A percentile compares a stretch with the other conserved stretches of the same genome.
Evolutionary conservation across 2,797 vertebrate genomes (phyloP).

Genomic region (Syngnathus rostellatus): DNA sequence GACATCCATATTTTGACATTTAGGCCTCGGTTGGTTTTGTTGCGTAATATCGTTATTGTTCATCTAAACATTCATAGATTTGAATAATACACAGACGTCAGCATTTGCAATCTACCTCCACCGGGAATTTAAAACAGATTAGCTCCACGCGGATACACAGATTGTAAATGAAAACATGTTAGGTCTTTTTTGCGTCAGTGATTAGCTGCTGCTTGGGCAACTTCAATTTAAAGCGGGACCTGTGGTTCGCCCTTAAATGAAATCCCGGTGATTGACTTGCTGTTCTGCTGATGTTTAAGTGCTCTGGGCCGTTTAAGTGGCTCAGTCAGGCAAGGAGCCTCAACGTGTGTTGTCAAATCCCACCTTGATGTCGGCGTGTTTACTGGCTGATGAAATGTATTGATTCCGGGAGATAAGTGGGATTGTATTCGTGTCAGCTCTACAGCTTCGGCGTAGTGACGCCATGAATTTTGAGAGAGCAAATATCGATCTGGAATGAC

Average conservation of each 20-base stretch:
- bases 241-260: not conserved
- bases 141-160: not conserved
- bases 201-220: not conserved
- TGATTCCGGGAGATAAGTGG: constrained; percentile 16
- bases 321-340: constrained; percentile 9
- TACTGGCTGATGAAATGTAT: constrained; percentile 24
- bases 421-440: constrained; percentile 9
- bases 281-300: constrained; percentile 3
- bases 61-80: not conserved
- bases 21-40: constrained; percentile 35
- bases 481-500: constrained; percentile 37
- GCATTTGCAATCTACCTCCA: not conserved
- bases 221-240: constrained; percentile 8
- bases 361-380: constrained; percentile 19
- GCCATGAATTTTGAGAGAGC: constrained; percentile 35
- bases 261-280: not conserved
- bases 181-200: not conserved
- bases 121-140: not conserved
- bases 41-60: constrained; percentile 20
- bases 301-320: constrained; percentile 6
- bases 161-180: not conserved
- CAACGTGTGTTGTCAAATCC: constrained; percentile 4
- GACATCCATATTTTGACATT: constrained; percentile 50
- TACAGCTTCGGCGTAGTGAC: not conserved
- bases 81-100: not conserved